A percentile compares a stretch with the other conserved stretches of the same genome.
These are phyloP conservation scores for Oscheius sp. DNA, from an alignment of 2,888 invertebrate genomes.

Conservation along the genomic window DNA sequence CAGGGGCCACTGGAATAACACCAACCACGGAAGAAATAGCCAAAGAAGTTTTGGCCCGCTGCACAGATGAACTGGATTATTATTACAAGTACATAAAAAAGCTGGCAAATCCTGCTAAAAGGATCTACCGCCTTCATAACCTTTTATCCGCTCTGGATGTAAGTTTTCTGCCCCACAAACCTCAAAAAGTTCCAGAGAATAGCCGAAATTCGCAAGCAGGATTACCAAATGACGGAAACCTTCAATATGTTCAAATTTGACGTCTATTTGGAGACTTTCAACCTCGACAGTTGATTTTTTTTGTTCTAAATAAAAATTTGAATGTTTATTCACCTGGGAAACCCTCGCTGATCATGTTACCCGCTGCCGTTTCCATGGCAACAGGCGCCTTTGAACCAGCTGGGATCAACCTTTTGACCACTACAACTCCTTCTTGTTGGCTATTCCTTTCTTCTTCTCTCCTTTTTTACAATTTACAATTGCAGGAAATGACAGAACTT, in stretches of 20 bases:
- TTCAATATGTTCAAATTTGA: constrained; percentile 25
- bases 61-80: constrained; percentile 1
- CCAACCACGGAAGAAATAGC: not conserved
- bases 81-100: constrained; percentile 20
- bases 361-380: not conserved
- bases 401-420: not conserved
- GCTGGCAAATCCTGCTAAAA: not conserved
- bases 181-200: constrained; percentile 17
- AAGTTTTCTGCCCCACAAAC: not conserved
- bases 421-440: not conserved
- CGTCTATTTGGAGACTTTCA: constrained; percentile 9
- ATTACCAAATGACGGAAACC: not conserved
- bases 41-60: not conserved
- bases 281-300: no score
- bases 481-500: constrained; percentile 14
- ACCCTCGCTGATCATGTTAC: no score
- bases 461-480: no score
- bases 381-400: not conserved
- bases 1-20: constrained; percentile 4
- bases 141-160: constrained; percentile 15
- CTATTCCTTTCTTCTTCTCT: no score
- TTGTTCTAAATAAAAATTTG: not conserved
- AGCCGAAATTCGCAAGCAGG: constrained; percentile 12
- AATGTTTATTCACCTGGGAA: no score
- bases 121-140: constrained; percentile 18